A percentile compares a stretch with the other conserved stretches of the same genome.
Conservation (phyloP, 2,113 vertebrate species). For the Cairina moschata region DNA sequence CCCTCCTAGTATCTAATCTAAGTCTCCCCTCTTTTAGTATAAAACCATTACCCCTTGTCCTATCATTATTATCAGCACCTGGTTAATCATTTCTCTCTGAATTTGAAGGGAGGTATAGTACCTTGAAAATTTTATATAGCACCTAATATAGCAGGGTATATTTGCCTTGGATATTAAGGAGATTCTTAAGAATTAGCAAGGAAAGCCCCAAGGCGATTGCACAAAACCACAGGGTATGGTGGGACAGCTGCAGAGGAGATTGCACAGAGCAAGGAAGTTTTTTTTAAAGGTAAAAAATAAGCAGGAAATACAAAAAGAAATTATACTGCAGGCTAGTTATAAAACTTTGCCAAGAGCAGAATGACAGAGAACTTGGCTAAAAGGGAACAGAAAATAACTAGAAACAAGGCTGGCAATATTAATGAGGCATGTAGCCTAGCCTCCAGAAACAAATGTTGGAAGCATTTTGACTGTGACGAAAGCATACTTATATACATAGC, state of each 20-base stretch:
- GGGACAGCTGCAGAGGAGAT: neutral
- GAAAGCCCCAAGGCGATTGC: conserved; percentile 8
- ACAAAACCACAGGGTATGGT: neutral
- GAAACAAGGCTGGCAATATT: conserved; percentile 54
- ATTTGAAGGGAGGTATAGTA: neutral
- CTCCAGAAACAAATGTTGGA: neutral
- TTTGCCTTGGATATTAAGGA: neutral
- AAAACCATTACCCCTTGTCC: too few relatives aligned
- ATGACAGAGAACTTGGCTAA: neutral
- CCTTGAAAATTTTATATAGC: neutral
- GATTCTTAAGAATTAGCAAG: conserved; percentile 7
- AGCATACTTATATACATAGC: neutral
- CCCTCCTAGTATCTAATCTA: too few relatives aligned
- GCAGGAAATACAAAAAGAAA: neutral
- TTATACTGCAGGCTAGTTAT: neutral
- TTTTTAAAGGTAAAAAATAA: conserved; percentile 38
- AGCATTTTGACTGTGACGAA: neutral
- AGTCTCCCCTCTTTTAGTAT: too few relatives aligned
- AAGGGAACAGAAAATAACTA: neutral
- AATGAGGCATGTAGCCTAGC: neutral
- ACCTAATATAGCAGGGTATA: neutral
- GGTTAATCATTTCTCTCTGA: neutral
- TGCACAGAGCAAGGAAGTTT: neutral
- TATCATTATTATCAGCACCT: neutral
- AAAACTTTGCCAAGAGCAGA: conserved; percentile 22